phyloP scores from a whole-genome alignment of 2,888 invertebrate genomes.

The Lamellibrachia columna region DNA sequence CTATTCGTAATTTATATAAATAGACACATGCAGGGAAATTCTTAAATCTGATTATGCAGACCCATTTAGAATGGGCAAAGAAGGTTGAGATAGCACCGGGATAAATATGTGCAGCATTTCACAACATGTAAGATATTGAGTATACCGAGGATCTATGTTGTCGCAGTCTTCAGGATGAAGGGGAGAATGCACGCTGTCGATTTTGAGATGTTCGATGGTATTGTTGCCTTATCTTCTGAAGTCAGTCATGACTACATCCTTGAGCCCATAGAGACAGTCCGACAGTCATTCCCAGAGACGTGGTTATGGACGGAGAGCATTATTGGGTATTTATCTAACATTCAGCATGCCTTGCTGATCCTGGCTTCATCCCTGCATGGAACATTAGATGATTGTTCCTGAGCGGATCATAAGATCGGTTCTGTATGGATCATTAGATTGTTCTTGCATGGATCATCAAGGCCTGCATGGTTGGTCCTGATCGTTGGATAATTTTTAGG shows the following conservation, averaged over 20 bases:
- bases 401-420: not conserved
- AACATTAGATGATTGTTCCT: not conserved
- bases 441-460: not conserved
- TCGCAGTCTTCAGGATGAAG: constrained; percentile 4
- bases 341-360: not conserved
- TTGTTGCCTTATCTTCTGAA: not conserved
- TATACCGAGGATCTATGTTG: not conserved
- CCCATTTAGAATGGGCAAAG: not conserved
- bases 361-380: not conserved
- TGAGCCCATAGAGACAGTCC: not conserved
- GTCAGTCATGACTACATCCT: not conserved
- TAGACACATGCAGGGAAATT: not conserved
- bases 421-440: not conserved
- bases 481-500: not conserved
- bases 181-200: not conserved
- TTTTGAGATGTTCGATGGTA: not conserved
- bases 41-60: not conserved
- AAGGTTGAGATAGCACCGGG: not conserved
- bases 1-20: too few species aligned
- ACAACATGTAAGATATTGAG: not conserved
- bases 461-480: not conserved
- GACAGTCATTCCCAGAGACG: not conserved
- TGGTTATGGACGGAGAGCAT: not conserved
- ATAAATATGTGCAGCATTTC: too few species aligned
- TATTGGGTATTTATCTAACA: not conserved